Base-by-base conservation (phyloP, 2,888 invertebrate genomes). In the Herminia tarsipennalis region DNA sequence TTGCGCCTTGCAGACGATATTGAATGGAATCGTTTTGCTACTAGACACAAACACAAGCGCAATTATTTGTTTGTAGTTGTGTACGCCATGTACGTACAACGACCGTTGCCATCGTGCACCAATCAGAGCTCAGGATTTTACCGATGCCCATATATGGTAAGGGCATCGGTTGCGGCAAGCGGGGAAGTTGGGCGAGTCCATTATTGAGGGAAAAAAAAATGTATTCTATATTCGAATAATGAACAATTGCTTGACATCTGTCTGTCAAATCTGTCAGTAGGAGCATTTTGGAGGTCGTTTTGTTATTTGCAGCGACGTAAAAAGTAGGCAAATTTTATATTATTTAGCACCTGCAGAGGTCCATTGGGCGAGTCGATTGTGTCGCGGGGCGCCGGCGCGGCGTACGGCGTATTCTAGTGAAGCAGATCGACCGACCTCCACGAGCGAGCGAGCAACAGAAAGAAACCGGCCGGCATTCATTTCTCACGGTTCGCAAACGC, bases 81-180 rank as follows among this genome's bases (percentile, higher is more conserved):
- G 79, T 72, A 71, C 60, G 69, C 67, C 62, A 57, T 78, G 74
- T 87, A 76, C 71, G 69, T 76, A 87, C 85, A 81, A 83, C 79
- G 86, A 92, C 91, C 91, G 92, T 91, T 87, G 86, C 72, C 67
- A 59, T 67, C 68, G 80, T 88, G 76, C 57, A 89, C 95, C 95
- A 95, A 95, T 95, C 92, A 90, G 83, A 86, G 79, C 69, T 75
- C 92, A 78, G 87, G 80, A 92, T 93, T 93, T 93, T 93, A 94
- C 94, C 93, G 94, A 95, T 95, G 94, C 93, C 95, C 95, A 94
- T 95, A 95, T 95, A 95, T 94, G 95, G 95, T 94, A 94, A 94
- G 93, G 92, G 93, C 93, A 93, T 92, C 93, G 92, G 92, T 92
- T 83, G 81, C 76, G 75, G 72, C 69, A 76, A 84, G 83, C 78